Evolutionary conservation across 2,797 vertebrate species (phyloP).

Genomic region (Lycodopsis pacificus): DNA sequence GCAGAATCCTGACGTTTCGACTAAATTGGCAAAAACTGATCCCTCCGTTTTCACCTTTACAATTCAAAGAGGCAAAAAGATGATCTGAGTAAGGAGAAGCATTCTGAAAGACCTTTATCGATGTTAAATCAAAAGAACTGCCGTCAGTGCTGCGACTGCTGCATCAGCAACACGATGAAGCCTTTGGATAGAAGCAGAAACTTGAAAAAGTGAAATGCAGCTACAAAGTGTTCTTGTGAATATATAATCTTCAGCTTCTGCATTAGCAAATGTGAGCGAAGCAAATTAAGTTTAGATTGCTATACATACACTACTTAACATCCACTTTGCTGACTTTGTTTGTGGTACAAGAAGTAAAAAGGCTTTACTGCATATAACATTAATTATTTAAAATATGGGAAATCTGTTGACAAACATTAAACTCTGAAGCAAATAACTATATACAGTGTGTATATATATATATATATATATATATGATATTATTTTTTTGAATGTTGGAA

Average conservation of each 20-base stretch:
- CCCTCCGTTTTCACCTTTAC: not conserved
- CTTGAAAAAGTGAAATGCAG: not conserved
- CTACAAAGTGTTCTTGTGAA: slow-evolving; percentile 1
- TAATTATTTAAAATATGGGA: not conserved
- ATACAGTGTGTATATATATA: not conserved
- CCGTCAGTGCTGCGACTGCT: not conserved
- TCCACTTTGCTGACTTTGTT: not conserved
- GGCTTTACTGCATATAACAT: not conserved
- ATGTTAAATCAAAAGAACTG: slow-evolving; percentile 33
- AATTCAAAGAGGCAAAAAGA: slow-evolving; percentile 25
- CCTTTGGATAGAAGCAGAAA: slow-evolving; percentile 2
- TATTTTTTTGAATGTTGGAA: not conserved
- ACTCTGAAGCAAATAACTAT: not conserved
- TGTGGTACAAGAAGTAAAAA: too few species aligned
- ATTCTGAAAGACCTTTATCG: not conserved
- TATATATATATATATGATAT: too few species aligned
- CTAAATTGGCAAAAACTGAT: not conserved
- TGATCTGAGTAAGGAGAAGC: slow-evolving; percentile 2
- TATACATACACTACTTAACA: not conserved
- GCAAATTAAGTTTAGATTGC: not conserved
- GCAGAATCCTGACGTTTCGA: slow-evolving; percentile 1
- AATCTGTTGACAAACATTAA: not conserved
- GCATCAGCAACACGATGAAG: slow-evolving; percentile 26
- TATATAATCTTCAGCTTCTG: slow-evolving; percentile 20
- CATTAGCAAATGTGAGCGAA: not conserved